Base-by-base conservation (phyloP, 2,888 invertebrate genomes). In the Drosophila quinaria region DNA sequence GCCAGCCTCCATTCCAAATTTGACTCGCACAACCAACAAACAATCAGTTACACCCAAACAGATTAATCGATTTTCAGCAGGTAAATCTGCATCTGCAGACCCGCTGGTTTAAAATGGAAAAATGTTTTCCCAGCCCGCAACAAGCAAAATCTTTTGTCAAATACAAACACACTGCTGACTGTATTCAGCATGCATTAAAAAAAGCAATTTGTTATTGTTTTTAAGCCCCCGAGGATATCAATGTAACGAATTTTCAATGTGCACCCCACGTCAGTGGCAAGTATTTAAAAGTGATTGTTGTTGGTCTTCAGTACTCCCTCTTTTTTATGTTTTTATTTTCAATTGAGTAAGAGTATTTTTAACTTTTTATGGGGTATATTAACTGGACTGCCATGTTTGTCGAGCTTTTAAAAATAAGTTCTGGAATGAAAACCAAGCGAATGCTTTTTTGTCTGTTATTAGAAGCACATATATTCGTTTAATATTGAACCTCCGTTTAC, bases 1-100 rank as follows among this genome's bases (percentile, higher is more conserved):
- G 63, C 59, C 44, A 29, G 2, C 22, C 22, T 25, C 50, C 8
- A 6, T 29, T 22, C 33, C 2, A 29, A 29, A 29, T 42, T 52
- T 52, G 75, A 77, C 56, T 68, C 58, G 31, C 62, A 69, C 69
- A 66, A 59, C 70, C 78, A 42, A 66, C 79, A 81, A 81, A 78
- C 79, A 80, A 80, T 78, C 81, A 81, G 74, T 78, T 80, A 78
- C 71, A 81, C 70, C 54, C 70, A 69, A 78, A 81, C 79, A 79
- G 76, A 80, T 73, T 82, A 80, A 82, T 80, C 82, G 80, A 80
- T 82, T 81, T 80, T 75, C 73, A 22, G 22, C 80, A 82, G 82
- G 80, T 79, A 74, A 63, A 67, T 47, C 46, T 61, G 64, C 64
- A 67, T 74, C 64, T 50, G 60, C 66, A 60, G 74, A 60, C 70